Conservation (phyloP, 1,140 invertebrate genomes). For the Orchesella cincta region DNA sequence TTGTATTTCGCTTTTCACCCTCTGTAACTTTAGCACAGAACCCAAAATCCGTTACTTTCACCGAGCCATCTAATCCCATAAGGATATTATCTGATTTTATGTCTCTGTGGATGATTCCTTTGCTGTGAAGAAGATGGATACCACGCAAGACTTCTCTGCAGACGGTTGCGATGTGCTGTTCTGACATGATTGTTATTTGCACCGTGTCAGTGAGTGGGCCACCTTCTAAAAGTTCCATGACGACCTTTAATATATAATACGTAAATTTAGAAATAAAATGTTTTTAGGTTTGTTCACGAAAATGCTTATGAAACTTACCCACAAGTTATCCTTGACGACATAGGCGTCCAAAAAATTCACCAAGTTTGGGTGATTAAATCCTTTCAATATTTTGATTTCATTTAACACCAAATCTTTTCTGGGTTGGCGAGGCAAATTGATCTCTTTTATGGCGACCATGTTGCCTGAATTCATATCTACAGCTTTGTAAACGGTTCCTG, state of each 20-base stretch:
- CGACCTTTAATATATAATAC: constrained; percentile 57
- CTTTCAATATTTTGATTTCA: constrained; percentile 90
- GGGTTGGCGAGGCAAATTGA: constrained; percentile 88
- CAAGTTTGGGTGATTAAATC: constrained; percentile 91
- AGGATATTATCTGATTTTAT: constrained; percentile 97
- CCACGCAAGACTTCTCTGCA: constrained; percentile 89
- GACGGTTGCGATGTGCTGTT: constrained; percentile 93
- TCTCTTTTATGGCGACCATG: constrained; percentile 92
- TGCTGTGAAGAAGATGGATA: constrained; percentile 85
- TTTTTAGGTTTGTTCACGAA: neutral
- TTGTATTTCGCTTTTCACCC: constrained; percentile 93
- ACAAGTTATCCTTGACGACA: constrained; percentile 84
- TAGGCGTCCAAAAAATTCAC: constrained; percentile 96
- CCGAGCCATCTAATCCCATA: constrained; percentile 91
- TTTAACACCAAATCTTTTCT: constrained; percentile 94
- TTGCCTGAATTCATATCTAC: constrained; percentile 73
- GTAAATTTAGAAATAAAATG: too few relatives aligned
- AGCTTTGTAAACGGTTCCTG: constrained; percentile 90
- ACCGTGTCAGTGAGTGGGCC: constrained; percentile 96
- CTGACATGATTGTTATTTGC: constrained; percentile 96
- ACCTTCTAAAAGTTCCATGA: constrained; percentile 94
- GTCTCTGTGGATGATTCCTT: constrained; percentile 86
- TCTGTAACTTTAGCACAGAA: constrained; percentile 90
- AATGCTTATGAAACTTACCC: constrained; percentile 63
- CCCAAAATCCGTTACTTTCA: constrained; percentile 98